Percentiles rank a stretch among this genome's conserved stretches.
Evolutionary conservation across 1,140 invertebrate genomes (phyloP).

Genomic region (Bemisia tabaci): DNA sequence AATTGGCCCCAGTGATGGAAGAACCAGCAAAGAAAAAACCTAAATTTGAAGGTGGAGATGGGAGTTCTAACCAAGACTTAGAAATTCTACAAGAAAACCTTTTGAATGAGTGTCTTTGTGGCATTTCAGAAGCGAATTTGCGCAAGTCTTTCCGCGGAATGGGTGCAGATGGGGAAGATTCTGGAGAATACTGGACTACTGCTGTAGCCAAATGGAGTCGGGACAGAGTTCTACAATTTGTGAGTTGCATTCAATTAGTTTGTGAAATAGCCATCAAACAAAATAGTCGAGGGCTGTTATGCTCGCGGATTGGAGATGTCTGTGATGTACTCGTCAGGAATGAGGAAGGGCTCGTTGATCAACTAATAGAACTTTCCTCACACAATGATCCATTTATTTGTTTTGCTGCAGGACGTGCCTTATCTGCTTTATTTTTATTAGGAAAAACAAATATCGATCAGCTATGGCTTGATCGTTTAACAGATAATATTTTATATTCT

Average conservation of each 20-base stretch:
- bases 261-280: slow-evolving; percentile 75
- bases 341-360: slow-evolving; percentile 65
- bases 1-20: slow-evolving; percentile 13
- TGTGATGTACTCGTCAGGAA: slow-evolving; percentile 65
- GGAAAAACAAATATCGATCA: slow-evolving; percentile 64
- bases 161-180: slow-evolving; percentile 32
- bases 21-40: slow-evolving; percentile 63
- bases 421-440: slow-evolving; percentile 68
- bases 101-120: slow-evolving; percentile 59
- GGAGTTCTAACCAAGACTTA: slow-evolving; percentile 39
- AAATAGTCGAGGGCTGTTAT: slow-evolving; percentile 62
- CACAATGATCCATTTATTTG: slow-evolving; percentile 65
- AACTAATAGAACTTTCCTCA: slow-evolving; percentile 62
- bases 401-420: slow-evolving; percentile 59
- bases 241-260: slow-evolving; percentile 65
- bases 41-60: slow-evolving; percentile 39
- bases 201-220: slow-evolving; percentile 50
- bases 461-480: slow-evolving; percentile 55
- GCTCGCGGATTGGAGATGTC: slow-evolving; percentile 57
- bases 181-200: slow-evolving; percentile 12
- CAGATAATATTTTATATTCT: slow-evolving; percentile 34
- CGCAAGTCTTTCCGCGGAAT: slow-evolving; percentile 51
- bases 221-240: slow-evolving; percentile 54
- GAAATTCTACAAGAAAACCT: slow-evolving; percentile 44
- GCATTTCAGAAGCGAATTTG: slow-evolving; percentile 50